Evolutionary conservation across 1,140 invertebrate genomes (phyloP).

Genomic region (Eulimnadia texana): DNA sequence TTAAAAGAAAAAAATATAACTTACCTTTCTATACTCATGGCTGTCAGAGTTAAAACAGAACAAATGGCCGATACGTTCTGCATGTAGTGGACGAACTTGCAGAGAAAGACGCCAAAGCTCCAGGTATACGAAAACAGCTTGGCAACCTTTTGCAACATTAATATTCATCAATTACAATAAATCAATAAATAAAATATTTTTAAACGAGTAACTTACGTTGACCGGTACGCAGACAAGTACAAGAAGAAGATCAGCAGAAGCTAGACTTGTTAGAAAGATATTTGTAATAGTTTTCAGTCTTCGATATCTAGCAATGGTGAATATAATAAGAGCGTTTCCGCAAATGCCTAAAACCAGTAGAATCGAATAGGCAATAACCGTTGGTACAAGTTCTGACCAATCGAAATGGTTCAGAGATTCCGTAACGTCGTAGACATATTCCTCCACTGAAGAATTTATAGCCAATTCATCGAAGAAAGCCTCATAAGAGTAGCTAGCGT

Average conservation of each 20-base stretch:
- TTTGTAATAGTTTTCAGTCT: constrained; percentile 49
- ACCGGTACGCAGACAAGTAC: constrained; percentile 58
- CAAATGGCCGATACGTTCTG: constrained; percentile 60
- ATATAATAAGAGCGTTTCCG: constrained; percentile 44
- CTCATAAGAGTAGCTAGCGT: not conserved
- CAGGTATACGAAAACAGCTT: constrained; percentile 59
- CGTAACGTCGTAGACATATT: constrained; percentile 32
- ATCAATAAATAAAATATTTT: not conserved
- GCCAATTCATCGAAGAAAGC: too few relatives aligned
- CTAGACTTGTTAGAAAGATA: constrained; percentile 51
- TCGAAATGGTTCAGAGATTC: constrained; percentile 31
- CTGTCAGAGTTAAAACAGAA: constrained; percentile 57
- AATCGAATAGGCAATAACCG: constrained; percentile 42
- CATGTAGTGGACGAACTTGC: constrained; percentile 58
- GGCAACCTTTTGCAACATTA: constrained; percentile 38
- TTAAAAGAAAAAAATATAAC: too few relatives aligned
- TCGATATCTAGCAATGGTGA: constrained; percentile 36
- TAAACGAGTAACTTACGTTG: too few relatives aligned
- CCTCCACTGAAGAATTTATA: too few relatives aligned
- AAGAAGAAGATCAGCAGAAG: constrained; percentile 52
- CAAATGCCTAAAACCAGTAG: constrained; percentile 44
- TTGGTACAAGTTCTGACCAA: constrained; percentile 41
- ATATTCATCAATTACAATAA: too few relatives aligned
- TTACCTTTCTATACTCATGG: constrained; percentile 66
- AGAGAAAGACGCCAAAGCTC: constrained; percentile 52